Conservation (phyloP, 2,113 vertebrate species). For the Bungarus multicinctus region DNA sequence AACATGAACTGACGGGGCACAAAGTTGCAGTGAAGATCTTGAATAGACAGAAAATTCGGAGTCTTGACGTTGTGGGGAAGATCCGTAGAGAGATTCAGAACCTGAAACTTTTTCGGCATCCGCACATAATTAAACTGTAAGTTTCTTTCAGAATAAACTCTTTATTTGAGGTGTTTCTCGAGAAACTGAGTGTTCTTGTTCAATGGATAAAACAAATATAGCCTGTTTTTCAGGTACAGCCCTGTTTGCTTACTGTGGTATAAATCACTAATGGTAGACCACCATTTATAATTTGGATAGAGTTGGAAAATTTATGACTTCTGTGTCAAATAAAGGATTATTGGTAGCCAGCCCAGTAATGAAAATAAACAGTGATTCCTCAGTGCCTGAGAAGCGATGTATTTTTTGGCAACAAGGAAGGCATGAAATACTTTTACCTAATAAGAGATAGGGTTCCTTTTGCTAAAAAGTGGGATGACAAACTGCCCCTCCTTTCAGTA, state of each 20-base stretch:
- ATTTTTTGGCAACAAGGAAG: background rate
- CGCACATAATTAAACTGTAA: slow-evolving; percentile 99
- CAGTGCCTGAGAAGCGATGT: background rate
- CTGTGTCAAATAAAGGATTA: background rate
- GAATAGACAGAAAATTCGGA: slow-evolving; percentile 98
- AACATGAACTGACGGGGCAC: slow-evolving; percentile 95
- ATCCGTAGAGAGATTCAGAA: slow-evolving; percentile 98
- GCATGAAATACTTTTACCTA: background rate
- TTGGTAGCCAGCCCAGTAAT: background rate
- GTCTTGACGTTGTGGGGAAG: slow-evolving; percentile 97
- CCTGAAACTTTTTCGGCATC: slow-evolving; percentile 97
- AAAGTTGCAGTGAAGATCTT: slow-evolving; percentile 98
- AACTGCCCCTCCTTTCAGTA: background rate
- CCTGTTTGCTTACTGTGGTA: background rate
- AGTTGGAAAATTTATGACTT: background rate
- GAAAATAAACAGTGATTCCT: background rate
- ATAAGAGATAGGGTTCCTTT: background rate
- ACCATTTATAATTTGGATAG: background rate
- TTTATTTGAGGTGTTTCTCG: background rate
- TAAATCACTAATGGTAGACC: background rate
- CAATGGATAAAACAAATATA: background rate
- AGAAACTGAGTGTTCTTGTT: background rate
- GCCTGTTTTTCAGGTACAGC: background rate
- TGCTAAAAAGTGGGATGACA: background rate
- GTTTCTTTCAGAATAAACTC: slow-evolving; percentile 57